Evolutionary conservation across 2,797 vertebrate species (phyloP), one percentile per base, ranked within the genome.

Genomic region (Siniperca undulata): DNA sequence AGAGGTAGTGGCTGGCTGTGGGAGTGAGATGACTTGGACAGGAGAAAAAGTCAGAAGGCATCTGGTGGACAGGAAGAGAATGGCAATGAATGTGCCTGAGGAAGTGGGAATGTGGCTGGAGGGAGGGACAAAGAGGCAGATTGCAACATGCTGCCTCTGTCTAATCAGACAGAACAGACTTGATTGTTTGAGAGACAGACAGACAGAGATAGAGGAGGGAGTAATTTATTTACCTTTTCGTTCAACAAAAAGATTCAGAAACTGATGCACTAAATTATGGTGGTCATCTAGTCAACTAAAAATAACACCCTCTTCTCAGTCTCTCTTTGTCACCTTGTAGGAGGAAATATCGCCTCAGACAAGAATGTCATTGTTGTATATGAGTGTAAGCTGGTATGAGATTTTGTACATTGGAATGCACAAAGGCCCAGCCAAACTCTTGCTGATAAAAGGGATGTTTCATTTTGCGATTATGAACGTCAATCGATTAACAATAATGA

Each of bases 401-500:
- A 36, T 64, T 88, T 72, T 69, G 11, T 9, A 12, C 36, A 70
- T 46, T 30, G 70, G 55, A 73, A 70, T 20, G 8, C 52, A 65
- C 24, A 64, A 66, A 79, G n/a, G 17, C 59, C 64, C 4, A 68
- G 53, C 7, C 7, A 13, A 70, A 48, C 67, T 77, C 38, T 69
- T 10, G 10, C 34, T 78, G 40, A 89, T 74, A 60, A 72, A 82
- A 71, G 50, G 11, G 65, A 73, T 56, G 64, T 87, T 91, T 87
- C 56, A 70, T 86, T 90, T 89, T 75, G 72, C 3, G 38, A 86
- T 85, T 82, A 84, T 50, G 8, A 83, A 52, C 83, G 69, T 82
- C 80, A 86, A 90, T 87, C 64, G 67, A 92, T 88, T 85, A 84
- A 85, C 79, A 74, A 92, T 92, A 88, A 91, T 87, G 76, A 90